A percentile compares a stretch with the other conserved stretches of the same genome.
Conservation (phyloP, 2,797 vertebrate species). For the Spheniscus humboldti region DNA sequence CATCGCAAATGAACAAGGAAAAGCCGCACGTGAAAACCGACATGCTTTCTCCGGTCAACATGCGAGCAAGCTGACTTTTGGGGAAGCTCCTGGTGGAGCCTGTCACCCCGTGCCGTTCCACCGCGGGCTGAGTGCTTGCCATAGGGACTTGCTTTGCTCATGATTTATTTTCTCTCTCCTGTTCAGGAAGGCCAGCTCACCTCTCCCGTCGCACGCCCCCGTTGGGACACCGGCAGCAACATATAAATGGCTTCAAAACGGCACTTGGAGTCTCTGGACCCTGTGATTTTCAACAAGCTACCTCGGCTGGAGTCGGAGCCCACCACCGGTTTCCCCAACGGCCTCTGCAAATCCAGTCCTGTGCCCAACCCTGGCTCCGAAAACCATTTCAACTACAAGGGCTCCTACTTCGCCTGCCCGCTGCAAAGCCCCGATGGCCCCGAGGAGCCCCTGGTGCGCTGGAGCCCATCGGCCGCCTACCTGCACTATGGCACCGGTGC, state of each 20-base stretch:
- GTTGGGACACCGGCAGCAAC: rapidly evolving
- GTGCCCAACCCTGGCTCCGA: conserved; percentile 62
- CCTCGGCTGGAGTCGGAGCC: conserved; percentile 74
- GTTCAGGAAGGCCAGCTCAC: conserved; percentile 20
- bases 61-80: background rate
- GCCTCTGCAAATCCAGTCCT: conserved; percentile 62
- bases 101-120: background rate
- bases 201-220: rapidly evolving
- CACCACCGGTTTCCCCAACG: background rate
- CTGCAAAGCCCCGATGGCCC: conserved; percentile 67
- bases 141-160: background rate
- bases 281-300: conserved; percentile 76
- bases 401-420: conserved; percentile 79
- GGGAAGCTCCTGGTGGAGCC: too few relatives aligned
- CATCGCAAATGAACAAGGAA: too few relatives aligned
- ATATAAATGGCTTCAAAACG: conserved; percentile 79
- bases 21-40: background rate
- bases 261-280: conserved; percentile 64
- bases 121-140: background rate
- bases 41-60: background rate
- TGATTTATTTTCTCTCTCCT: background rate
- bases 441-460: conserved; percentile 55
- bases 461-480: conserved; percentile 68
- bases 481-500: conserved; percentile 16
- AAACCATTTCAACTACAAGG: conserved; percentile 73